Evolutionary conservation across 2,888 invertebrate genomes (phyloP), one percentile per base, ranked within the genome.

Genomic region (Bibio marci): DNA sequence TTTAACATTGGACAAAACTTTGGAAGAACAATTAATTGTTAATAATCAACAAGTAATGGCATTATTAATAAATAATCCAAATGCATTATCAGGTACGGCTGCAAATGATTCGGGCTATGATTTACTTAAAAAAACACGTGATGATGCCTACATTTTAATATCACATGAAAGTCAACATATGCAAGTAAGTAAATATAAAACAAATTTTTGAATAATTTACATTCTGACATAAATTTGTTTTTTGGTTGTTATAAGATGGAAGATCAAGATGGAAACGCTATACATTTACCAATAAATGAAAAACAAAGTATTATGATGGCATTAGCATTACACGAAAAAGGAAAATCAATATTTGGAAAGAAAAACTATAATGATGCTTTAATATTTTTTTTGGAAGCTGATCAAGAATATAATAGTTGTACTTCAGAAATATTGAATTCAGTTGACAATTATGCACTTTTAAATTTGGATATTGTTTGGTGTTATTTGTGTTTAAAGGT

Each of bases 391-490:
- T 59, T 86, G 14, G 86, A 86, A 53, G 81, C 86, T 1, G 86
- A 87, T 50, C 65, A 71, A 32, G 76, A 74, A 52, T 74, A 80
- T 51, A 69, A 67, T 69, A 47, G 48, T 0, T 60, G 60, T 39
- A 49, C 55, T 37, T 58, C 60, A 0, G 50, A 54, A 17, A 53
- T 59, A 37, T 63, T 87, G 25, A 66, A 73, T 41, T 59, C 69
- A 0, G 83, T 85, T 10, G 87, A 87, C 61, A 88, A 88, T 60
- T 82, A 77, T 61, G 87, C 80, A 0, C 65, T 86, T 5, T 65
- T 87, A 26, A 83, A 85, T 59, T 63, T 88, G 51, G 87, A 88
- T 59, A 78, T 87, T 45, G 77, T 82, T n/a, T 88, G 88, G 87
- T 83, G 86, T 57, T 87, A 87, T 63, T 67, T 86, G 38, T 75